Base-by-base conservation (phyloP, 2,113 vertebrate genomes). In the Callochromis pleurospilus region DNA sequence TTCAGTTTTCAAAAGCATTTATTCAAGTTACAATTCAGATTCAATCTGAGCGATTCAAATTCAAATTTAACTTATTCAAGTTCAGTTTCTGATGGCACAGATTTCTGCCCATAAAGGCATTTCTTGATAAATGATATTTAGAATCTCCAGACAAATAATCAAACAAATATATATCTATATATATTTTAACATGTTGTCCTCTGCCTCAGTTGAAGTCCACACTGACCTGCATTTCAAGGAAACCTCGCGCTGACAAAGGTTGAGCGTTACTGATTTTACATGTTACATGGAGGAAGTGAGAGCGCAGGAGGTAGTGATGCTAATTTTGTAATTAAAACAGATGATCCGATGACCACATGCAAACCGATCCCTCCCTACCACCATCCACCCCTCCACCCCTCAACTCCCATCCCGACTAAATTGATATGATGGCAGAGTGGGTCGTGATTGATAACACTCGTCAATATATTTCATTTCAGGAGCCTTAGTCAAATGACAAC, bases 401-500 rank as follows among this genome's bases (percentile, higher is more conserved):
- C 3, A 15, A 29, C 19, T 81, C 75, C 70, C 10, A 31, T 62
- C 70, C 40, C 17, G 3, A 79, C 86, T 85, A 88, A 94, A 91
- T 92, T 65, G 89, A 90, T 92, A 88, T 94, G 94, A 94, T 82
- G 87, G 91, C 82, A 82, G 92, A 92, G 92, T 91, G 91, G 93
- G 91, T 86, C 19, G 91, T 97, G 96, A 97, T 96, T 95, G 96
- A 97, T 97, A 96, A 96, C 93, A 15, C 94, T 91, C 92, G 94
- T 96, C 95, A 92, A 96, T 96, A 96, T 96, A 96, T 97, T 97
- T 96, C 95, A 96, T 97, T 96, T 96, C 93, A 94, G 94, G 60
- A 91, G 96, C 94, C 92, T 95, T 94, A 97, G 96, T 96, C 96
- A 96, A 98, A 97, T 97, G 97, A 98, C 97, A 97, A 97, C 95